Conservation (phyloP, 2,797 vertebrate species). For the Sarcoramphus papa region DNA sequence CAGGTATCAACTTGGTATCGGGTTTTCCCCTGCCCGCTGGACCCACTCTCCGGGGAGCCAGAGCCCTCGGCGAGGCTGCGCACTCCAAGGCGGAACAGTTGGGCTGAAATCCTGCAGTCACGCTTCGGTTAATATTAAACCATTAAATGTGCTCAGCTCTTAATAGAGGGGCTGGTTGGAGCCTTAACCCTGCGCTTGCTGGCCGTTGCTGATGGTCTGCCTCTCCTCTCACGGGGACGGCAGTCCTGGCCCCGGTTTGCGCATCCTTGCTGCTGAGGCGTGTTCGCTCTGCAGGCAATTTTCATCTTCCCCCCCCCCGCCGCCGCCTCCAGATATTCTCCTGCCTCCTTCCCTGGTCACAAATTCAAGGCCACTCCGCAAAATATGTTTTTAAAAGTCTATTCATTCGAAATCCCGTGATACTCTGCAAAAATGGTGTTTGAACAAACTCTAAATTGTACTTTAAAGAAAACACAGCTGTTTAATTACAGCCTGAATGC, state of each 20-base stretch:
- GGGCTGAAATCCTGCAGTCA: conserved; percentile 21
- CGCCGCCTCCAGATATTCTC: background rate
- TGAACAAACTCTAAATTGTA: conserved; percentile 22
- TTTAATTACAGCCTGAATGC: conserved; percentile 39
- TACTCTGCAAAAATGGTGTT: background rate
- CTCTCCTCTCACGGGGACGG: background rate
- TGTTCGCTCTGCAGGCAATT: background rate
- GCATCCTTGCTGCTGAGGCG: accelerated
- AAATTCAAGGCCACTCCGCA: background rate
- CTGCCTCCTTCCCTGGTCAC: background rate
- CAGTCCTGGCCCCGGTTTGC: background rate
- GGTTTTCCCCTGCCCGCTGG: background rate
- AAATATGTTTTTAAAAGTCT: background rate
- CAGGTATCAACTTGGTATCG: accelerated
- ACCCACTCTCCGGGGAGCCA: background rate
- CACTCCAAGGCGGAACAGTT: background rate
- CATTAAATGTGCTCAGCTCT: conserved; percentile 33
- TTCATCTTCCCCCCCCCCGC: background rate
- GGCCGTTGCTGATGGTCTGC: background rate
- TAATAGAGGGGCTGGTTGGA: background rate
- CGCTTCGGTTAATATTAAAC: conserved; percentile 56
- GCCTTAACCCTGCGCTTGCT: conserved; percentile 20
- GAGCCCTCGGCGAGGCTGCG: background rate
- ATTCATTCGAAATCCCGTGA: background rate
- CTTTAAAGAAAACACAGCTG: conserved; percentile 60